Evolutionary conservation across 2,797 vertebrate genomes (phyloP).

Genomic region (Channa striata): DNA sequence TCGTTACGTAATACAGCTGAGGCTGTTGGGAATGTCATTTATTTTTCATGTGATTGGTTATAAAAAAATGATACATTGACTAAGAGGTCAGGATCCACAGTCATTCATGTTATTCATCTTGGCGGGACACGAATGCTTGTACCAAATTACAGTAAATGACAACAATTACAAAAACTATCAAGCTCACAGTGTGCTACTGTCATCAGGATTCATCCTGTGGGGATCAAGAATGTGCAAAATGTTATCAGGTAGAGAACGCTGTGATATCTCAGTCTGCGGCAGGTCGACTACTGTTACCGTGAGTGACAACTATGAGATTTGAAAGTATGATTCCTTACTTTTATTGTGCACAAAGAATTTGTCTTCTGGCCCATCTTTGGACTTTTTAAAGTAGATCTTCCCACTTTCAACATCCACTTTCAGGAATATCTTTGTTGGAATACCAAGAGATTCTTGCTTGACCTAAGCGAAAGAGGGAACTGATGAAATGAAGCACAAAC

Average conservation of each 20-base stretch:
- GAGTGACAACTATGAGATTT: neutral
- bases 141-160: neutral
- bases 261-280: neutral
- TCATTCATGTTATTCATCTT: neutral
- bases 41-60: neutral
- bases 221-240: neutral
- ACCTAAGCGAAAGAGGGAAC: constrained; percentile 83
- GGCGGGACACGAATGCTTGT: neutral
- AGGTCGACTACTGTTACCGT: no score
- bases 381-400: constrained; percentile 94
- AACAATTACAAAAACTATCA: neutral
- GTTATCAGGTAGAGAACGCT: neutral
- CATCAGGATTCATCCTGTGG: neutral
- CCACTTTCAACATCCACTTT: constrained; percentile 98
- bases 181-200: neutral
- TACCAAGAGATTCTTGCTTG: constrained; percentile 92
- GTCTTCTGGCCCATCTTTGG: constrained; percentile 95
- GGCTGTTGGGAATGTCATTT: neutral
- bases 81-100: no score
- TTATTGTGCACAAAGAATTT: constrained; percentile 96
- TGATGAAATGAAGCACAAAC: neutral
- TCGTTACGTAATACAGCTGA: neutral
- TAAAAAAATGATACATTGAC: neutral
- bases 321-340: constrained; percentile 84
- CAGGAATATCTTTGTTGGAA: constrained; percentile 92